Evolutionary conservation across 2,888 invertebrate genomes (phyloP).

Genomic region (Bimastos eiseni): DNA sequence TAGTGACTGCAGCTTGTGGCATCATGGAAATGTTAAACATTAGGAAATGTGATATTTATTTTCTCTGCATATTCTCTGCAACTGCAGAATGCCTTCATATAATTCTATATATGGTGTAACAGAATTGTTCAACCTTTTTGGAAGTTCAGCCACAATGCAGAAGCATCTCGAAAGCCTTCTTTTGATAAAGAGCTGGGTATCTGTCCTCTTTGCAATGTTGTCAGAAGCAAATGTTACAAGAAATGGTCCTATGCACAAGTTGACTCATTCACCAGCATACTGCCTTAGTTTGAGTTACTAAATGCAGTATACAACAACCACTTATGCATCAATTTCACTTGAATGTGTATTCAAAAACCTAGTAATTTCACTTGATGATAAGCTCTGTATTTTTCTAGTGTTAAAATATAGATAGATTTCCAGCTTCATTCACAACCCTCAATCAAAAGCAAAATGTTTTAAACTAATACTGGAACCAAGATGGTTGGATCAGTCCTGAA

Average conservation of each 20-base stretch:
- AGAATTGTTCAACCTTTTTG: not conserved
- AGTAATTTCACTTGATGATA: not conserved
- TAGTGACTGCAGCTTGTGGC: not conserved
- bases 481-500: too few species aligned
- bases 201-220: not conserved
- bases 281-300: not conserved
- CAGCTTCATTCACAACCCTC: too few species aligned
- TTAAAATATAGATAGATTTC: too few species aligned
- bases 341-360: not conserved
- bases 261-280: not conserved
- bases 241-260: not conserved
- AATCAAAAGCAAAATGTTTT: too few species aligned
- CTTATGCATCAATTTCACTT: not conserved
- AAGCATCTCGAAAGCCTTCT: not conserved
- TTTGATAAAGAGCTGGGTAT: not conserved
- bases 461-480: too few species aligned
- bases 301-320: not conserved
- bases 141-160: not conserved
- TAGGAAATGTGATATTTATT: not conserved
- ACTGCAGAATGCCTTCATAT: not conserved
- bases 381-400: too few species aligned
- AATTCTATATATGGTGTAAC: not conserved
- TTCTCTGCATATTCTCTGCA: not conserved
- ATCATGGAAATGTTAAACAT: not conserved
- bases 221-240: not conserved